Conservation (phyloP, 2,888 invertebrate species). For the Dione vanillae region DNA sequence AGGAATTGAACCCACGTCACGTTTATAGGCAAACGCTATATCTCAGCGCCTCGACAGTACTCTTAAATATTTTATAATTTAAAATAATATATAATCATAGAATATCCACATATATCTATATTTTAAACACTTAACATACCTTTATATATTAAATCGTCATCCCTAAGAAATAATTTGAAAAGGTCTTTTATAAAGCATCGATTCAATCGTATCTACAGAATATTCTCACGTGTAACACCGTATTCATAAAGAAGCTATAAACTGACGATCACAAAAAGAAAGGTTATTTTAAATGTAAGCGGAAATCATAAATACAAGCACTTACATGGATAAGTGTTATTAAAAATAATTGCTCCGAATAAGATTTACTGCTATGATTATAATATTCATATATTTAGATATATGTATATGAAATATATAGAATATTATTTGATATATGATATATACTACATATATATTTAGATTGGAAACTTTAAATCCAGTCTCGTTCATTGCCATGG, state of each 20-base stretch:
- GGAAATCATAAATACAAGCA: conserved; percentile 48
- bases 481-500: no score
- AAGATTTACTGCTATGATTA: conserved; percentile 37
- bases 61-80: no score
- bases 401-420: not conserved
- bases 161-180: conserved; percentile 9
- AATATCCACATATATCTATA: no score
- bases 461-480: no score
- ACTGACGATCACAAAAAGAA: conserved; percentile 39
- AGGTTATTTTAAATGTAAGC: conserved; percentile 34
- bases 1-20: no score
- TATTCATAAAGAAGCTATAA: conserved; percentile 25
- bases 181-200: not conserved
- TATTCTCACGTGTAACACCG: conserved; percentile 13
- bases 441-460: no score
- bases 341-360: conserved; percentile 48
- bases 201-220: not conserved
- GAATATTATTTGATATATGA: no score
- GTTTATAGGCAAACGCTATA: no score
- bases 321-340: conserved; percentile 44
- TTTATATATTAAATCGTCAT: not conserved
- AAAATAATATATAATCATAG: no score
- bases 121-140: no score
- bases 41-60: no score
- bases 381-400: conserved; percentile 28